Evolutionary conservation across 2,797 vertebrate genomes (phyloP), one percentile per base, ranked within the genome.

Genomic region (Phoeniculus purpureus): DNA sequence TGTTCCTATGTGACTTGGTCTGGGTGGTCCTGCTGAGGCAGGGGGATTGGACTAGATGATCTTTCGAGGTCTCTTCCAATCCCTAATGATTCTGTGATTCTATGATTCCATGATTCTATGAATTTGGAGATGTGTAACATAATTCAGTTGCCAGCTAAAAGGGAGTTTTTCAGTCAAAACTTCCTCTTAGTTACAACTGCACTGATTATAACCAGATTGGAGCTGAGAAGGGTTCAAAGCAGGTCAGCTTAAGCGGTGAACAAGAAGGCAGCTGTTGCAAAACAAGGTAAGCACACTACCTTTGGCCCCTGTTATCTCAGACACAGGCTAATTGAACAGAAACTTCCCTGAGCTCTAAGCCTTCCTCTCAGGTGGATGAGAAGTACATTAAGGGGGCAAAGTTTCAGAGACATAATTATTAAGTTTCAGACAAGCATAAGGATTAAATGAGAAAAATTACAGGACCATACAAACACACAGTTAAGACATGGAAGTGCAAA

Each of bases 281-380:
- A 94, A 66, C 32, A 68, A 61, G 25, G 67, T 74, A 60, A 87
- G 25, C 47, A 65, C 27, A 6, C 10, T 65, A 61, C 73, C 80
- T 94, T 91, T 85, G 87, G n/a, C 62, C 76, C 12, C 32, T 77
- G 43, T 78, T 91, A 68, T 67, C 82, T 91, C 58, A 65, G 51
- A 20, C 47, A 40, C 0, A 1, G 51, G 12, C 31, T 76, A 88
- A 81, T 65, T 73, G 64, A 91, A 60, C 54, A 73, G 29, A 45
- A 68, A 15, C 67, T 91, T 92, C 67, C 45, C 31, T 43, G 34
- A 85, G 37, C 48, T 78, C 55, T 9, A 17, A 79, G 34, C 32
- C 40, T 90, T 71, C 70, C 48, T 79, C 40, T 76, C 37, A 61
- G 43, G n/a, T 79, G 71, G 27, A 50, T 79, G 47, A 93, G 67